Evolutionary conservation across 2,888 invertebrate genomes (phyloP), one percentile per base, ranked within the genome.

Genomic region (Hipparchia semele): DNA sequence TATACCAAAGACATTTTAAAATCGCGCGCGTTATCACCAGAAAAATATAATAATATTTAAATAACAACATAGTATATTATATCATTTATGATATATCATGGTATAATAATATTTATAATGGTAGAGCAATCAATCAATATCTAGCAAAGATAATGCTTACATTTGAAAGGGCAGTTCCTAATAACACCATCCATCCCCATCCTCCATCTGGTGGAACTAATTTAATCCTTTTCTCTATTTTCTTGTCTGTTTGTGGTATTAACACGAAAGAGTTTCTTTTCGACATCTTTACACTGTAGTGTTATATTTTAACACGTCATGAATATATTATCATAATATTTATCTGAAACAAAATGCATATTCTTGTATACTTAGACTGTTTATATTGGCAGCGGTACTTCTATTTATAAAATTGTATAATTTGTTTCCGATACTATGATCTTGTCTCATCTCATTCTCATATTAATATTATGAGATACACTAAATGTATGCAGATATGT

Each of bases 161-260:
- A 89, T 96, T 96, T 74, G 95, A 94, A 10, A 96, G 76, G 62
- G 96, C 96, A 45, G 95, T 94, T 60, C 96, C 96, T 68, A 95
- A 82, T 6, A 96, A 92, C 2, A 96, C 95, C 87, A 96, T 93
- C 96, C 96, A 96, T 0, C 96, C 96, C 95, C 96, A 96, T 0
- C 96, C 96, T 56, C 96, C 96, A 84, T 97, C 96, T 0, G 96
- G 96, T 0, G 95, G 92, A 51, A 94, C 84, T 72, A 91, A 81
- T 82, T 87, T 93, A 54, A 85, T 85, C 74, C 86, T 85, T 80
- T 87, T 92, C 77, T 88, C 85, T 51, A 85, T 85, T 74, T 86
- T 86, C 80, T 87, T 92, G 77, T 88, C 86, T 13, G 83, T 86
- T 76, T 80, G 87, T 49, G 79, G 82, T 71, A 81, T 75, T 51